A percentile compares a stretch with the other conserved stretches of the same genome.
phyloP scores from a whole-genome alignment of 1,140 invertebrate species.

The Nymphalis io region DNA sequence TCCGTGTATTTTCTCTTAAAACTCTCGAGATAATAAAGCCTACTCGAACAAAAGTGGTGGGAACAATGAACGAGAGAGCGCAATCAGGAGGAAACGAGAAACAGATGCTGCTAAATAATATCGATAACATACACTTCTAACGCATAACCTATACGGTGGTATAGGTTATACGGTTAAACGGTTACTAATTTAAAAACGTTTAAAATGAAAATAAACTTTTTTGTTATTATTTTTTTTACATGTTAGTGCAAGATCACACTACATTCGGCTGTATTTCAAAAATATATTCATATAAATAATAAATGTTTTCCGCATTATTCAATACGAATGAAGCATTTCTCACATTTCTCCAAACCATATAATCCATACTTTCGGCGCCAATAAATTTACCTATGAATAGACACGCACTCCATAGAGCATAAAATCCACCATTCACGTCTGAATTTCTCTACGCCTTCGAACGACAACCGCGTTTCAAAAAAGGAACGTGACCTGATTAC shows the following conservation, averaged over 20 bases:
- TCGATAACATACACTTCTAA: not conserved
- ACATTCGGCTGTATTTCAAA: too few species aligned
- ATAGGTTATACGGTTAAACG: not conserved
- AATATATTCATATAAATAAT: too few species aligned
- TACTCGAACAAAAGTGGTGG: slow-evolving; percentile 29
- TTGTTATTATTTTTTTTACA: too few species aligned
- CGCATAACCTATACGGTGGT: too few species aligned
- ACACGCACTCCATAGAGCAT: slow-evolving; percentile 43
- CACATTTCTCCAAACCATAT: not conserved
- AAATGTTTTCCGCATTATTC: too few species aligned
- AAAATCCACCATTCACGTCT: slow-evolving; percentile 55
- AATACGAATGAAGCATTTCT: not conserved
- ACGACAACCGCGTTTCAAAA: slow-evolving; percentile 64
- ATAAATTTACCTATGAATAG: slow-evolving; percentile 49
- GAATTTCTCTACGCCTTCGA: slow-evolving; percentile 53
- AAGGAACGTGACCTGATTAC: slow-evolving; percentile 78
- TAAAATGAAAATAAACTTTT: too few species aligned
- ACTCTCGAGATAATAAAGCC: slow-evolving; percentile 33
- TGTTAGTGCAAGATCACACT: too few species aligned
- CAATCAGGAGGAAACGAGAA: slow-evolving; percentile 24
- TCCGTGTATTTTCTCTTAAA: slow-evolving; percentile 30
- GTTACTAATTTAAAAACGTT: too few species aligned
- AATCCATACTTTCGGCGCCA: slow-evolving; percentile 24
- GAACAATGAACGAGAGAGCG: slow-evolving; percentile 37
- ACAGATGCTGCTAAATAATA: slow-evolving; percentile 12